Base-by-base conservation (phyloP, 30 jellyfish, hydroid and myxozoan species). In the Hydractinia symbiolongicarpus region DNA sequence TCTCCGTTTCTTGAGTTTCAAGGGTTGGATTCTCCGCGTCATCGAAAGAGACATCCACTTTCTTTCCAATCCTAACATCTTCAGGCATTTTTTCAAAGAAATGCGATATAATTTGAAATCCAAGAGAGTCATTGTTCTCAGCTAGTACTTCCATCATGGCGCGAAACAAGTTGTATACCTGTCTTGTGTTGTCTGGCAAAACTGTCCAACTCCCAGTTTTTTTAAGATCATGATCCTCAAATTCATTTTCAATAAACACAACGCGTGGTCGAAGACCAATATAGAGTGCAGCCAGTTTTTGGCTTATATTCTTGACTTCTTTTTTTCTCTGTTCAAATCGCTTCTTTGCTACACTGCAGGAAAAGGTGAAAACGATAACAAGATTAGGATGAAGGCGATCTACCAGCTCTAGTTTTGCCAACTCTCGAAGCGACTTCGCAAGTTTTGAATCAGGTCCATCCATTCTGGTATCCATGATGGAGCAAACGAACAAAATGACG, bases 391-490 rank as follows among this genome's bases (percentile, higher is more conserved):
- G 74, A n/a, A n/a, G 19, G 17, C 40, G 9, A 51, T 64, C 74
- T n/a, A 64, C 40, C 9, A 64, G 52, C 4, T 64, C 74, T 6
- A 6, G 74, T 64, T 44, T 64, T n/a, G 19, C 7, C 74, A 64
- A 64, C 7, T 44, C 19, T 51, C 40, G 19, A 51, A 64, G 19
- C 0, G 16, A 7, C 4, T 64, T 7, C 9, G 74, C 74, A 44
- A 64, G 40, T 13, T 64, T 64, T 64, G 74, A 64, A n/a, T 64
- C 74, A 51, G 19, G 74, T 7, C 74, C 74, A n/a, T 13, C 74
- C 74, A 64, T 64, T 6, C 74, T 44, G 4, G 19, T 64, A 6
- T 64, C 74, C 19, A 44, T 64, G 9, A 51, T 51, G 40, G 19
- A n/a, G 74, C 40, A 51, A 64, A 64, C 74, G 40, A 64, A 44